Conservation (phyloP, 2,888 invertebrate species). For the Chirona hameri region DNA sequence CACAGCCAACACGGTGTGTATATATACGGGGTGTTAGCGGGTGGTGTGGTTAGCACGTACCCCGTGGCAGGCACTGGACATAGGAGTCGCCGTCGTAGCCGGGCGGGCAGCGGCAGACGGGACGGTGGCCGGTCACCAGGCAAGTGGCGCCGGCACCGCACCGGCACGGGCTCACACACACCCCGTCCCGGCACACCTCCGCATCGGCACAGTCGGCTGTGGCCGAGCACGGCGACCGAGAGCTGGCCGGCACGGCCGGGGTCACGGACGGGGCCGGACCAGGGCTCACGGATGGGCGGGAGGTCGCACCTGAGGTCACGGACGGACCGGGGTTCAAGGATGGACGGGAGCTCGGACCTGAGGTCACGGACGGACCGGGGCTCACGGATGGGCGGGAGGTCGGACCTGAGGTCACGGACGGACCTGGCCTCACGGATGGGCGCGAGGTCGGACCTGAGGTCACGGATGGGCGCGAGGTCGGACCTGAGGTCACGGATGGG, state of each 20-base stretch:
- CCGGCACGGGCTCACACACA: slow-evolving; percentile 73
- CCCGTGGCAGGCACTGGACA: slow-evolving; percentile 62
- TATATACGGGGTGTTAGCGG: background rate
- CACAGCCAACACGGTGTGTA: background rate
- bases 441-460: background rate
- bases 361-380: background rate
- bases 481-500: background rate
- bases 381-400: background rate
- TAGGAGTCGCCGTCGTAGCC: slow-evolving; percentile 85
- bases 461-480: background rate
- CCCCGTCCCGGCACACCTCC: slow-evolving; percentile 53
- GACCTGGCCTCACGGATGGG: too few relatives aligned
- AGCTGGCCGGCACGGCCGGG: slow-evolving; percentile 33
- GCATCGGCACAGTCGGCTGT: slow-evolving; percentile 44
- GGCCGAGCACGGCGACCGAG: slow-evolving; percentile 70
- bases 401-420: background rate
- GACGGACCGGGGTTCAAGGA: too few relatives aligned
- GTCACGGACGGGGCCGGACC: background rate
- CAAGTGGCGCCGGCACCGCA: slow-evolving; percentile 80
- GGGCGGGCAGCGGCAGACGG: slow-evolving; percentile 77
- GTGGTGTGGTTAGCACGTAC: slow-evolving; percentile 59
- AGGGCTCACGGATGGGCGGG: background rate
- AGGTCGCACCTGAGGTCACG: background rate
- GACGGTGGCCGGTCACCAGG: slow-evolving; percentile 73
- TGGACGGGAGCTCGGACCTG: background rate